Evolutionary conservation across 2,797 vertebrate genomes (phyloP).

Genomic region (Cheirogaleus major): DNA sequence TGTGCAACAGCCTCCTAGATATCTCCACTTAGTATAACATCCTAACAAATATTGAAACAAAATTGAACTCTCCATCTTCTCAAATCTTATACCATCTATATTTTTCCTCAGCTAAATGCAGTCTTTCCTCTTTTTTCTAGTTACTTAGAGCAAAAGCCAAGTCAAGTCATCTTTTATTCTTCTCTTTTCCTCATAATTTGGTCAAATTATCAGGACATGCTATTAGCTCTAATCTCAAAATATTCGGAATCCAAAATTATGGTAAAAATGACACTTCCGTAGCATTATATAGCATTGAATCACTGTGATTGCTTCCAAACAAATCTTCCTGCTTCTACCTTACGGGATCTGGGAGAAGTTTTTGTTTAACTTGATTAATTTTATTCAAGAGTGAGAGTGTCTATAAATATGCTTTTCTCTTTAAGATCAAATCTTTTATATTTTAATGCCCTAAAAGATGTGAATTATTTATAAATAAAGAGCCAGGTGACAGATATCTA

Average conservation of each 20-base stretch:
- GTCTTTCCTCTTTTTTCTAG: not conserved
- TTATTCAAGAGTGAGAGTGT: not conserved
- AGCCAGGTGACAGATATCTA: not conserved
- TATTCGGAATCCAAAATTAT: not conserved
- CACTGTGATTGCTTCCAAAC: not conserved
- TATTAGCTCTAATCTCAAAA: not conserved
- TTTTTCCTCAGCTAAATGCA: not conserved
- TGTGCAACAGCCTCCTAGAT: not conserved
- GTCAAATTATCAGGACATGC: not conserved
- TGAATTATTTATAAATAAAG: conserved; percentile 6
- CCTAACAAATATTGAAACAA: not conserved
- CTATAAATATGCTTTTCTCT: not conserved
- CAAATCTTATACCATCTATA: not conserved
- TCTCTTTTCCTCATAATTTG: not conserved
- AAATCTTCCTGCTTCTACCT: not conserved
- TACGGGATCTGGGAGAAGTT: not conserved
- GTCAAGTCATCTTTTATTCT: not conserved
- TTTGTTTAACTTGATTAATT: not conserved
- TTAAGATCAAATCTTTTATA: not conserved
- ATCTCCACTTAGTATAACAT: not conserved
- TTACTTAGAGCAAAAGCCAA: not conserved
- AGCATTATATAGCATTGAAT: not conserved
- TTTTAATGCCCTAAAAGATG: not conserved
- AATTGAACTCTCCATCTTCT: not conserved
- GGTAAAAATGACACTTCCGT: not conserved